Evolutionary conservation across 2,797 vertebrate genomes (phyloP).

Genomic region (Neosalanx taihuensis): DNA sequence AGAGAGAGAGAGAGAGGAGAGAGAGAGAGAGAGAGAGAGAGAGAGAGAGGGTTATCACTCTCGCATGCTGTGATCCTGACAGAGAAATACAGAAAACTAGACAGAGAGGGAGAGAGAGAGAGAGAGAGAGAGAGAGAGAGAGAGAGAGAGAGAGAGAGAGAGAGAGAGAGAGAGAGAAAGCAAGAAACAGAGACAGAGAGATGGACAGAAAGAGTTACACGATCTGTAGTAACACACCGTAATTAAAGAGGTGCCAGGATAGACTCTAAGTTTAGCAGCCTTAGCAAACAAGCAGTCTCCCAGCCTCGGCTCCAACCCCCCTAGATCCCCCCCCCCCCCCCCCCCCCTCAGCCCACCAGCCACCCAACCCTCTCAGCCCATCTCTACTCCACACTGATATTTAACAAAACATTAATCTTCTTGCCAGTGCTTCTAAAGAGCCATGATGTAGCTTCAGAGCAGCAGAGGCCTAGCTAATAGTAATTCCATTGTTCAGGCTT

Average conservation of each 20-base stretch:
- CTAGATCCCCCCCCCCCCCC: conserved; percentile 9
- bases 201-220: conserved; percentile 52
- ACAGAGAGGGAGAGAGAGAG: conserved; percentile 50
- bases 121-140: conserved; percentile 26
- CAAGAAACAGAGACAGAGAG: not conserved
- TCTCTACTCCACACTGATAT: conserved; percentile 87
- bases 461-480: conserved; percentile 82
- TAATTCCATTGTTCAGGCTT: conserved; percentile 95
- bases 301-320: conserved; percentile 15
- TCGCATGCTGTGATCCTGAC: conserved; percentile 49
- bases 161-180: conserved; percentile 24
- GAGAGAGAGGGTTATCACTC: too few species aligned
- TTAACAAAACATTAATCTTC: conserved; percentile 99
- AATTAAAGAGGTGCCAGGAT: conserved; percentile 80
- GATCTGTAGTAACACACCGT: conserved; percentile 75
- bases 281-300: conserved; percentile 63
- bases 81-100: conserved; percentile 70
- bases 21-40: conserved; percentile 53
- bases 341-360: conserved; percentile 34
- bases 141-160: conserved; percentile 67
- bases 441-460: conserved; percentile 84
- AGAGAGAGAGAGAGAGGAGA: conserved; percentile 25
- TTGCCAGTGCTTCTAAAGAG: conserved; percentile 98
- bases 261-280: conserved; percentile 91
- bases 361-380: conserved; percentile 44